Conservation (phyloP, 1,140 invertebrate species). For the Psix sp. region DNA sequence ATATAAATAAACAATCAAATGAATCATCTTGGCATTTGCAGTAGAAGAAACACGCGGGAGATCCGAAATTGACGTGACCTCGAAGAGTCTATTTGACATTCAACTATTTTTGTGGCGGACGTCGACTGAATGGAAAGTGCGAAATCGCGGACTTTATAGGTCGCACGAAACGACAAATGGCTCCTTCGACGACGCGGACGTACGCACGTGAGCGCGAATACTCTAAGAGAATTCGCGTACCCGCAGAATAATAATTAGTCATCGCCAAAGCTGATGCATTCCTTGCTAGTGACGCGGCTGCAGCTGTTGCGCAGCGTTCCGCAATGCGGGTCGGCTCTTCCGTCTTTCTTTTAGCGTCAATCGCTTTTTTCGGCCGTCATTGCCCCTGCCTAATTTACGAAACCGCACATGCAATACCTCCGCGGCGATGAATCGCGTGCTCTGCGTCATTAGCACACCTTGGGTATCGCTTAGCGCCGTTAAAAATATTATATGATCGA, state of each 20-base stretch:
- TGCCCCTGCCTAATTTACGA: constrained; percentile 55
- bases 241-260: constrained; percentile 73
- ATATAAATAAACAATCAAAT: no score
- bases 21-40: constrained; percentile 8
- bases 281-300: constrained; percentile 72
- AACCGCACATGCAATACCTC: constrained; percentile 47
- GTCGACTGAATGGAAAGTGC: constrained; percentile 59
- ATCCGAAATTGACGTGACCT: constrained; percentile 50
- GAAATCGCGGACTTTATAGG: constrained; percentile 57
- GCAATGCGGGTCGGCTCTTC: constrained; percentile 70
- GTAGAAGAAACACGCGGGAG: constrained; percentile 21
- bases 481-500: constrained; percentile 8
- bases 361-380: constrained; percentile 1
- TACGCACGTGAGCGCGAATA: constrained; percentile 62
- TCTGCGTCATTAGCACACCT: constrained; percentile 31
- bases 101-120: constrained; percentile 53
- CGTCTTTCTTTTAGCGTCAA: constrained; percentile 24
- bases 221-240: constrained; percentile 57
- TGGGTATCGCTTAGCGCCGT: constrained; percentile 8
- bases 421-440: constrained; percentile 38
- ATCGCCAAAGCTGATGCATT: constrained; percentile 71
- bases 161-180: constrained; percentile 55
- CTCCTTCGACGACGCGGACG: constrained; percentile 49
- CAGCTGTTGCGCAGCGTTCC: constrained; percentile 74
- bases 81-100: constrained; percentile 53